Evolutionary conservation across 2,113 vertebrate genomes (phyloP).

Genomic region (Raja brachyura): DNA sequence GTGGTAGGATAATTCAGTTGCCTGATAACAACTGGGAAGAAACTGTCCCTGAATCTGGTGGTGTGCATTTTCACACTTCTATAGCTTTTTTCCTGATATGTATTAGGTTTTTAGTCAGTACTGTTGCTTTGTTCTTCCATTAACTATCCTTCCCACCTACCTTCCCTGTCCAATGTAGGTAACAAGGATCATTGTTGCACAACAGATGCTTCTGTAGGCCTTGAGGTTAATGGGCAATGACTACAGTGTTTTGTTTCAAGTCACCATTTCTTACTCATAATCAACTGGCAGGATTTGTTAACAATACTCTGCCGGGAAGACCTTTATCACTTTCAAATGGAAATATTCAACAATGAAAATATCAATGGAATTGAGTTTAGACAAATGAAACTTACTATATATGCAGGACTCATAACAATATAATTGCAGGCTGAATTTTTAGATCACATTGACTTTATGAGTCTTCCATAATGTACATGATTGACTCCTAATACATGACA

Average conservation of each 20-base stretch:
- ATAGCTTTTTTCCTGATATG: neutral
- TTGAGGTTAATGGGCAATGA: neutral
- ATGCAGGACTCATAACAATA: neutral
- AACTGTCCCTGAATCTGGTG: no score
- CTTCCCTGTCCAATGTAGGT: neutral
- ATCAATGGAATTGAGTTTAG: neutral
- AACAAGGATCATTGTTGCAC: neutral
- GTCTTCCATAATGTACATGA: neutral
- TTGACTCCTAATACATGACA: neutral
- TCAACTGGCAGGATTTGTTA: neutral
- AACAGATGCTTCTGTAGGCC: neutral
- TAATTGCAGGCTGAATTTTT: neutral
- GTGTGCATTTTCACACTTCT: no score
- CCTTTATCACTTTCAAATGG: neutral
- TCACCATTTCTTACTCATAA: neutral
- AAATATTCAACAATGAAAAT: neutral
- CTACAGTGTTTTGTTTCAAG: neutral
- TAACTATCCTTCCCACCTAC: neutral
- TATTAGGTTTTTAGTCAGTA: neutral
- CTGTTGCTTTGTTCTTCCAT: neutral
- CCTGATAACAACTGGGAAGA: no score
- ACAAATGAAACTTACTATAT: neutral
- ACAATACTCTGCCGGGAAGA: neutral
- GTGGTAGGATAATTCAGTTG: no score
- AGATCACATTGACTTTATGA: no score